These are phyloP conservation scores for Chionomys nivalis DNA, from an alignment of 2,113 vertebrate species.

Conservation along the genomic window DNA sequence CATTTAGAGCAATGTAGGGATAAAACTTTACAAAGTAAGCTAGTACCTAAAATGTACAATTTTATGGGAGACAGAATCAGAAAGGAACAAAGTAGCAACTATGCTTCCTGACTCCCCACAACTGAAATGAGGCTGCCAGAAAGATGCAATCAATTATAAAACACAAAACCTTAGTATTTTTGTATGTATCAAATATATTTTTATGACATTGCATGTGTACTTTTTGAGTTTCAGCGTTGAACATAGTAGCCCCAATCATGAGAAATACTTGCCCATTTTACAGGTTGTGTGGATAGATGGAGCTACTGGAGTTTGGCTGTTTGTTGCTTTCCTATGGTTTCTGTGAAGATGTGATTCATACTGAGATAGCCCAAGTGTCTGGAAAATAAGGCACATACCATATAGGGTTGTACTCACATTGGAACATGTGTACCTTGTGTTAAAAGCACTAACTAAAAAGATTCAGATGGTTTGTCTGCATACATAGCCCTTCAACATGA, in stretches of 20 bases:
- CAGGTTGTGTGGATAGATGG: neutral
- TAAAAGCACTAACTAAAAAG: neutral
- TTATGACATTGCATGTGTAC: rapidly evolving
- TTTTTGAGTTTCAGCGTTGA: neutral
- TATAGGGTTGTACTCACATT: neutral
- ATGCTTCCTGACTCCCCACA: neutral
- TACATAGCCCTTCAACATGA: neutral
- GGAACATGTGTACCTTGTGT: neutral
- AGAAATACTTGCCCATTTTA: neutral
- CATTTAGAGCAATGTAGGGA: neutral
- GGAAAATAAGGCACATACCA: rapidly evolving
- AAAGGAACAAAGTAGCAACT: neutral
- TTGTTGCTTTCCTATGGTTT: neutral
- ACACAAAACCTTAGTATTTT: neutral
- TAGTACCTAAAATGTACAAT: neutral
- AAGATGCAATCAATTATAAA: neutral
- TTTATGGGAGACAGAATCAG: neutral
- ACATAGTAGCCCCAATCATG: neutral
- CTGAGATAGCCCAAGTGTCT: neutral
- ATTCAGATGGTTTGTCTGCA: neutral
- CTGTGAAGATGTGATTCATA: neutral
- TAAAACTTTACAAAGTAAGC: neutral
- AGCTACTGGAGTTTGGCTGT: neutral
- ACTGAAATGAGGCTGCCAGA: too few relatives aligned
- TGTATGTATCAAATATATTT: neutral